A percentile compares a stretch with the other conserved stretches of the same genome.
Conservation (phyloP, 2,797 vertebrate species). For the Bucorvus abyssinicus region DNA sequence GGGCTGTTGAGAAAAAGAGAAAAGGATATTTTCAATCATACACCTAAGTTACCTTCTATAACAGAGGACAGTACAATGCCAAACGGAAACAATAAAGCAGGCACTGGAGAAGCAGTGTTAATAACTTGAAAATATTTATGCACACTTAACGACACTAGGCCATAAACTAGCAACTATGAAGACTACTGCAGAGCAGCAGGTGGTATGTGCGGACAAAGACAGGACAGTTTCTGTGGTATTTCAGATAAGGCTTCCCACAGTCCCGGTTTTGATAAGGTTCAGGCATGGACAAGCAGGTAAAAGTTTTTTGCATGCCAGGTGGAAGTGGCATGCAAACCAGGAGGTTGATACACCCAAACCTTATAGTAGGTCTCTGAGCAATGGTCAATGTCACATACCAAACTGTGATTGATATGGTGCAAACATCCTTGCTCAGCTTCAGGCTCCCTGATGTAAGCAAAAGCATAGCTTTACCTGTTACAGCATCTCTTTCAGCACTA, state of each 20-base stretch:
- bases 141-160: background rate
- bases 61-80: background rate
- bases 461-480: background rate
- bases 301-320: background rate
- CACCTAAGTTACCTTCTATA: background rate
- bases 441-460: background rate
- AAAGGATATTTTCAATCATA: background rate
- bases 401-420: background rate
- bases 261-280: background rate
- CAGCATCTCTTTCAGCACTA: background rate
- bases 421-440: background rate
- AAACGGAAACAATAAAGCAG: background rate
- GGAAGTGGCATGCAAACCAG: background rate
- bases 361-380: background rate
- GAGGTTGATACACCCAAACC: background rate
- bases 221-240: background rate
- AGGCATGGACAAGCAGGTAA: background rate
- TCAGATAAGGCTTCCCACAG: background rate
- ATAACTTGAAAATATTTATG: background rate
- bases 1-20: background rate
- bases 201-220: background rate
- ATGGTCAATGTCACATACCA: fast-evolving
- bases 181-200: background rate
- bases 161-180: background rate
- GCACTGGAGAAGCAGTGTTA: background rate